Conservation (phyloP, 2,888 invertebrate species). For the Eumerus sabulonum region DNA sequence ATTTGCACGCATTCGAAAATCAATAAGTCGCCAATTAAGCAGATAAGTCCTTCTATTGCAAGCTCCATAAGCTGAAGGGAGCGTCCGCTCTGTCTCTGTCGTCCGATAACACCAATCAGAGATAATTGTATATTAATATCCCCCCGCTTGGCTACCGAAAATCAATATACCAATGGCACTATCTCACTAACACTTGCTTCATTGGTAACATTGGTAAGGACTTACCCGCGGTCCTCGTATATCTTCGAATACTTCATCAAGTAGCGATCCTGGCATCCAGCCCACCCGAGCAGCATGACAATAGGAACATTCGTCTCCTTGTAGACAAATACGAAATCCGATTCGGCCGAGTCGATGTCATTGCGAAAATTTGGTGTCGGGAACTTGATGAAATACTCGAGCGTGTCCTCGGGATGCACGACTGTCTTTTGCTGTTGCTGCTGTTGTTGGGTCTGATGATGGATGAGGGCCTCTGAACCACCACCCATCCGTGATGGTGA, state of each 20-base stretch:
- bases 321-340: slow-evolving; percentile 81
- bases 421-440: slow-evolving; percentile 40
- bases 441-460: slow-evolving; percentile 48
- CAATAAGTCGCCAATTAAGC: slow-evolving; percentile 49
- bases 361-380: slow-evolving; percentile 80
- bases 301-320: slow-evolving; percentile 84
- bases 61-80: slow-evolving; percentile 28
- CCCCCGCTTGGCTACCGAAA: slow-evolving; percentile 11
- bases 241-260: slow-evolving; percentile 88
- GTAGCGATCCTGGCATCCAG: slow-evolving; percentile 88
- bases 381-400: slow-evolving; percentile 84
- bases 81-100: too few relatives aligned
- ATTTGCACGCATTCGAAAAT: slow-evolving; percentile 25
- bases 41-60: slow-evolving; percentile 28
- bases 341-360: slow-evolving; percentile 74
- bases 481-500: slow-evolving; percentile 44
- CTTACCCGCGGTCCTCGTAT: slow-evolving; percentile 87
- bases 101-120: slow-evolving; percentile 24
- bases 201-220: slow-evolving; percentile 12
- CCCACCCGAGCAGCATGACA: slow-evolving; percentile 88
- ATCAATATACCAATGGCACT: slow-evolving; percentile 11
- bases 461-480: slow-evolving; percentile 35
- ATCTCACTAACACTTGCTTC: too few relatives aligned
- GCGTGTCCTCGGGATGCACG: slow-evolving; percentile 77
- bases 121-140: slow-evolving; percentile 34